A percentile compares a stretch with the other conserved stretches of the same genome.
phyloP scores from a whole-genome alignment of 2,113 vertebrate genomes.

The Dryoscopus gambensis region DNA sequence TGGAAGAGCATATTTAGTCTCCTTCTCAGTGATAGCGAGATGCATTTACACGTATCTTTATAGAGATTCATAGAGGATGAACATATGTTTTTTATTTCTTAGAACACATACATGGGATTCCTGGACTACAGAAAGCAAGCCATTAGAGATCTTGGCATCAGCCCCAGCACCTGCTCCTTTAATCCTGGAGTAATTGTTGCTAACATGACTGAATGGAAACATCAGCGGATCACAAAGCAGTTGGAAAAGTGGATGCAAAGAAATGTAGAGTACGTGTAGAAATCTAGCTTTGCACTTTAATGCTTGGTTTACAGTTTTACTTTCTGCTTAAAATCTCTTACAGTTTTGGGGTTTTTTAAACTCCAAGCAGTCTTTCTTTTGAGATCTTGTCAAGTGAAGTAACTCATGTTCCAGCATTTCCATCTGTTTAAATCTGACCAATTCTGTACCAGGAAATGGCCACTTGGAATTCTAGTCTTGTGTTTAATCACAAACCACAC shows the following conservation, averaged over 20 bases:
- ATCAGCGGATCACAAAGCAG: conserved; percentile 89
- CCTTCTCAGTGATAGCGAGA: neutral
- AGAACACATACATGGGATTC: conserved; percentile 98
- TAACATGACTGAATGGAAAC: conserved; percentile 89
- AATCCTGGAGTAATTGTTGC: conserved; percentile 96
- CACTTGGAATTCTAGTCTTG: neutral
- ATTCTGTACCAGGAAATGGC: neutral
- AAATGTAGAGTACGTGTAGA: conserved; percentile 80
- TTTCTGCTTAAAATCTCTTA: neutral
- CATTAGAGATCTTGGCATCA: conserved; percentile 88
- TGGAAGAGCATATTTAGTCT: accelerated
- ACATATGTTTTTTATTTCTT: neutral
- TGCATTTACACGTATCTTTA: neutral
- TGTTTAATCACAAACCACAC: neutral
- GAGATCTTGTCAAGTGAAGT: neutral
- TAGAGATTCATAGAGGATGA: neutral
- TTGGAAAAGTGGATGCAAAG: conserved; percentile 94
- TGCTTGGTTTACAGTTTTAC: neutral
- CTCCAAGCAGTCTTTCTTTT: neutral
- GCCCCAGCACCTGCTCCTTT: conserved; percentile 92
- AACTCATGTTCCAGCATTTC: neutral
- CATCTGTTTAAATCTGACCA: neutral
- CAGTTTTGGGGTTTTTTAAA: neutral
- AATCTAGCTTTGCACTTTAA: neutral
- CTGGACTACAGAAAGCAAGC: conserved; percentile 91